Base-by-base conservation (phyloP, 2,113 vertebrate species). In the Craseonycteris thonglongyai region DNA sequence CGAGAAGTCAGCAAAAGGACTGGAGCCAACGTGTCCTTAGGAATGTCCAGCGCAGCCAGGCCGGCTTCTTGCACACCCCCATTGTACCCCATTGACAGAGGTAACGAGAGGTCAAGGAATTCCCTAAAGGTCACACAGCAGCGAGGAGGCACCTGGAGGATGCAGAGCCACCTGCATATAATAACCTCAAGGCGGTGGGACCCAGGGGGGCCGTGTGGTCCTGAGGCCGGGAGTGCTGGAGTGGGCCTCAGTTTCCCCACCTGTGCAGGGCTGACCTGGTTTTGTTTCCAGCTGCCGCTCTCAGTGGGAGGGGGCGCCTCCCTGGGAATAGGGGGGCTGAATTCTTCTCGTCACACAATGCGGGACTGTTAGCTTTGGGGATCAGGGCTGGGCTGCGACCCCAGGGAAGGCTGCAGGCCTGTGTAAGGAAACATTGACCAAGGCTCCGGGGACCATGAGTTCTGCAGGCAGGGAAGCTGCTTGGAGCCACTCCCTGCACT, bases 171-270 rank as follows among this genome's bases (percentile, higher is more conserved):
- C 7, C 6, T 13, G 54, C 61, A 0, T 10, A 47, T 56, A 0
- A 21, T 18, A 5, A 54, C 54, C 5, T 15, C 40, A 18, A 10
- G 0, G 1, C 28, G 24, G 45, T 58, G 71, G n/a, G 13, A 47
- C 30, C 38, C 63, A n/a, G 66, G 54, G 0, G 7, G 42, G 71
- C 7, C 12, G n/a, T 1, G 6, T 42, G 45, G 42, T 28, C 28
- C 0, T 0, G 4, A 45, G 63, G 45, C 33, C 2, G 7, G 2
- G 22, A 9, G 21, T 1, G 58, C 61, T 1, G 0, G 0, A 2
- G 24, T 47, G 3, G 24, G 26, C 69, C 86, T 94, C 71, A 24
- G 86, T 71, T 58, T 90, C 63, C 69, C 63, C 16, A 28, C 4
- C 9, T 75, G 56, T 56, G 68, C 15, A 49, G 78, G 75, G 5